A percentile compares a stretch with the other conserved stretches of the same genome.
Evolutionary conservation across 2,888 invertebrate species (phyloP).

Genomic region (Dolomedes plantarius): DNA sequence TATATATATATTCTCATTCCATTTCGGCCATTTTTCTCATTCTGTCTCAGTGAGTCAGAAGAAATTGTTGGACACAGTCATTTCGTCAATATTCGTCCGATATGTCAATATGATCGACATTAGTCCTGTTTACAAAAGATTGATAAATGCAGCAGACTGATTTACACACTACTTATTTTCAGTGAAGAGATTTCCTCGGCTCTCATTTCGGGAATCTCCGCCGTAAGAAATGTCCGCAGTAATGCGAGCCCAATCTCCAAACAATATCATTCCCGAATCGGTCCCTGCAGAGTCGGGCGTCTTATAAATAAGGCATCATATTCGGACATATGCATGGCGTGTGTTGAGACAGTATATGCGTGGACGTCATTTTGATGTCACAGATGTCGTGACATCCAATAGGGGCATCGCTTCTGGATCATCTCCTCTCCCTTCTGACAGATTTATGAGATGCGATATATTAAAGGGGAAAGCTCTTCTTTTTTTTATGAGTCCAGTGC

Average conservation of each 20-base stretch:
- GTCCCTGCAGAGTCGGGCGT: background rate
- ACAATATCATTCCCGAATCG: background rate
- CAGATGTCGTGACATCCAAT: conserved; percentile 67
- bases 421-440: conserved; percentile 57
- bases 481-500: background rate
- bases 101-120: too few relatives aligned
- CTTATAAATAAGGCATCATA: conserved; percentile 58
- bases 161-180: too few relatives aligned
- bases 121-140: too few relatives aligned
- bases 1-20: too few relatives aligned
- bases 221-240: too few relatives aligned
- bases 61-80: too few relatives aligned
- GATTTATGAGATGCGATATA: conserved; percentile 69
- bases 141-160: too few relatives aligned
- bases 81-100: too few relatives aligned
- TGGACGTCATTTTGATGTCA: conserved; percentile 58
- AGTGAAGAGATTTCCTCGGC: too few relatives aligned
- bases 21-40: too few relatives aligned
- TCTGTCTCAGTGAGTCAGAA: too few relatives aligned
- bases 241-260: background rate
- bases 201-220: too few relatives aligned
- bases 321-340: conserved; percentile 44
- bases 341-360: conserved; percentile 25
- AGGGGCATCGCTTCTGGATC: conserved; percentile 62
- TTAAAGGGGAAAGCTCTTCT: conserved; percentile 41